A percentile compares a stretch with the other conserved stretches of the same genome.
phyloP scores from a whole-genome alignment of 1,140 invertebrate genomes.

The Reticulitermes speratus region DNA sequence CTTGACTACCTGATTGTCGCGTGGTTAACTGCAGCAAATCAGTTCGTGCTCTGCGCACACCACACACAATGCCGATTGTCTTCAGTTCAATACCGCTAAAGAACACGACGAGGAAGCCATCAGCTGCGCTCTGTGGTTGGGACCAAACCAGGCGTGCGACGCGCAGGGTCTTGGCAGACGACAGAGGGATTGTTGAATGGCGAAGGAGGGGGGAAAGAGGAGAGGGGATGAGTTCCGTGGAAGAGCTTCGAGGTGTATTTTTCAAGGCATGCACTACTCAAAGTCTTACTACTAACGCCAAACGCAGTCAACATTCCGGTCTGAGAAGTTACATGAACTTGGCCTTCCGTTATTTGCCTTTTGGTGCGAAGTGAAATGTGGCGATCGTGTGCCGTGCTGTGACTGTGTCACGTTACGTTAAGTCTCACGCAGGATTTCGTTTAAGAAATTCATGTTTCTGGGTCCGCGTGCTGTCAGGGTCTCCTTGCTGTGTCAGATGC shows the following conservation, averaged over 20 bases:
- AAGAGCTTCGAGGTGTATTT: conserved; percentile 11
- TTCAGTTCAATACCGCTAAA: conserved; percentile 19
- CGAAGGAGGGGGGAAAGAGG: not conserved
- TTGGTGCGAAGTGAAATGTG: not conserved
- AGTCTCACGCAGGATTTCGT: not conserved
- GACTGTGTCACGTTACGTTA: not conserved
- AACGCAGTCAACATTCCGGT: not conserved
- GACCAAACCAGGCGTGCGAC: not conserved
- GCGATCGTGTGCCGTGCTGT: not conserved
- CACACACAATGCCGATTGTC: not conserved
- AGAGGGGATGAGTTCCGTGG: not conserved
- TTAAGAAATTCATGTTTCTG: not conserved
- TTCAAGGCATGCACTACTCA: not conserved
- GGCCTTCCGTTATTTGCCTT: not conserved
- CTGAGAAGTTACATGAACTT: not conserved
- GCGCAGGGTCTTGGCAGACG: not conserved
- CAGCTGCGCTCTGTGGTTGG: no score
- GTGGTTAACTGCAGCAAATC: no score
- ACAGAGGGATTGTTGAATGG: conserved; percentile 13
- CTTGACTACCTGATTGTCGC: no score
- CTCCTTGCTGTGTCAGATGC: not conserved
- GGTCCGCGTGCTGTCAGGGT: not conserved
- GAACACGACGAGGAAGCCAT: no score
- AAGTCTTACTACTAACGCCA: conserved; percentile 4
- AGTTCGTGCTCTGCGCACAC: not conserved